phyloP scores from a whole-genome alignment of 2,113 vertebrate genomes.

The Tragelaphus strepsiceros region DNA sequence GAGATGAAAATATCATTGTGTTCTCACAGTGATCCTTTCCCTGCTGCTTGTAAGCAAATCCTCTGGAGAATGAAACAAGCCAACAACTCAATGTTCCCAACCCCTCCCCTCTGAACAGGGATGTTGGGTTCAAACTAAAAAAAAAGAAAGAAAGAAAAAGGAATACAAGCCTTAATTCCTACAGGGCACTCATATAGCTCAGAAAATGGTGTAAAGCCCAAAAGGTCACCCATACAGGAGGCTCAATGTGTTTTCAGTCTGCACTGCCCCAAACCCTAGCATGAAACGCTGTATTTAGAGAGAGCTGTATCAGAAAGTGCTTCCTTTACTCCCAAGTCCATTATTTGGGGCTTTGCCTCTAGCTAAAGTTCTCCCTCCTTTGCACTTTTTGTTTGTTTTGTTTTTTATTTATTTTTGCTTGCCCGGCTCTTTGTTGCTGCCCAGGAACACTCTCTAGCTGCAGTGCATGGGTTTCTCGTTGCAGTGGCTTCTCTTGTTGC shows the following conservation, averaged over 20 bases:
- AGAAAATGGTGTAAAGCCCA: background rate
- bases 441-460: background rate
- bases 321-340: background rate
- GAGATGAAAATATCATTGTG: slow-evolving; percentile 33
- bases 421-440: background rate
- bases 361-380: background rate
- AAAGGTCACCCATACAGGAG: background rate
- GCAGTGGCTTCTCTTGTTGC: background rate
- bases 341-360: background rate
- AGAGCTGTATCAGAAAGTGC: background rate
- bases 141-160: background rate
- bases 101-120: background rate
- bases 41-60: background rate
- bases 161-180: background rate
- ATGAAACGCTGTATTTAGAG: background rate
- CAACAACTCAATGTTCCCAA: background rate
- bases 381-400: background rate
- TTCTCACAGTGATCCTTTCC: slow-evolving; percentile 39
- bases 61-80: slow-evolving; percentile 18
- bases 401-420: background rate
- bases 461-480: rapidly evolving
- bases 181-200: background rate
- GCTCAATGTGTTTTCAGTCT: background rate
- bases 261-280: background rate
- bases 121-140: background rate